These are phyloP conservation scores for Hirtodrosophila confusa DNA, from an alignment of 2,888 invertebrate genomes.

Conservation along the genomic window DNA sequence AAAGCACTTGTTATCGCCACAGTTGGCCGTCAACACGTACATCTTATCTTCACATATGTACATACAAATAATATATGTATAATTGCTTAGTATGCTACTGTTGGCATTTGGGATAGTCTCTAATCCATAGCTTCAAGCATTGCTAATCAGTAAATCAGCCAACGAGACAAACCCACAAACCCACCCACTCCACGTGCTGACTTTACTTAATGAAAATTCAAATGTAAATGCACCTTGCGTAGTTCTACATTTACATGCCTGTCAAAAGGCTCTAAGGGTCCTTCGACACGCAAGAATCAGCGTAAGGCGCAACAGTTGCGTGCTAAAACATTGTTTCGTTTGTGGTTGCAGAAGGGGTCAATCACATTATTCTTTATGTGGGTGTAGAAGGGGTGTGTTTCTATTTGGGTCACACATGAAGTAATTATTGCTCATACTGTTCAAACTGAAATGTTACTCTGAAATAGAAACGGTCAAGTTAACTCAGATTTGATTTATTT, in stretches of 20 bases:
- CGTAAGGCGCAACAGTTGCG: conserved; percentile 65
- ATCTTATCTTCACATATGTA: conserved; percentile 39
- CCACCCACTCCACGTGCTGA: conserved; percentile 26
- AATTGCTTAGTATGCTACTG: conserved; percentile 32
- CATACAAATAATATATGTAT: neutral
- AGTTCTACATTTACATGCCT: neutral
- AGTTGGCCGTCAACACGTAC: conserved; percentile 18
- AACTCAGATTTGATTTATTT: too few relatives aligned
- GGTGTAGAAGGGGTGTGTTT: neutral
- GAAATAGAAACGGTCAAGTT: too few relatives aligned
- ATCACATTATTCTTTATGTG: conserved; percentile 15
- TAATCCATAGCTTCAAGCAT: conserved; percentile 12
- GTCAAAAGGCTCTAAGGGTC: conserved; percentile 25
- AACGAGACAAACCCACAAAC: conserved; percentile 26
- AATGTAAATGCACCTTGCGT: conserved; percentile 17
- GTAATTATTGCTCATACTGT: neutral
- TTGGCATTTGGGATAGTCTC: conserved; percentile 36
- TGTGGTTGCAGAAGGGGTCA: conserved; percentile 1
- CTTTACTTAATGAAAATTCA: conserved; percentile 38
- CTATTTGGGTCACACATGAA: neutral
- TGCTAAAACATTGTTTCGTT: conserved; percentile 21
- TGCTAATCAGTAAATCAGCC: conserved; percentile 37
- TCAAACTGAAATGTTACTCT: too few relatives aligned
- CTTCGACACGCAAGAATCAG: conserved; percentile 42
- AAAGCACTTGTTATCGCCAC: conserved; percentile 23